phyloP scores from a whole-genome alignment of 64 coral and sea anemone species.

The Cladopsammia gracilis region DNA sequence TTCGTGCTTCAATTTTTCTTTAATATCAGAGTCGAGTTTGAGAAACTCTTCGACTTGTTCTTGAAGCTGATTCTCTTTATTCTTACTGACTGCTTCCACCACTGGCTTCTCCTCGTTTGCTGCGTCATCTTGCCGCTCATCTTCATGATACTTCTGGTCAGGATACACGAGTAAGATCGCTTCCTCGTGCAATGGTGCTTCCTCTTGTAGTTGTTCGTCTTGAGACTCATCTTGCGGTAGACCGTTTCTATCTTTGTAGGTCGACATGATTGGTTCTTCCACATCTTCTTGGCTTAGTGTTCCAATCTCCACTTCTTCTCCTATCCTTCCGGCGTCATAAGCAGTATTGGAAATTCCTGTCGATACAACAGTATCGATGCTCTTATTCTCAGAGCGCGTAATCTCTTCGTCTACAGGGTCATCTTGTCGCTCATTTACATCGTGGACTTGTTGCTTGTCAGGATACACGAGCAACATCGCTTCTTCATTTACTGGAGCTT shows the following conservation, averaged over 20 bases:
- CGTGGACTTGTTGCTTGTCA: background rate
- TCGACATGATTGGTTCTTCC: no score
- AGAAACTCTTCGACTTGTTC: slow-evolving; percentile 31
- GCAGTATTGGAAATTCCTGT: background rate
- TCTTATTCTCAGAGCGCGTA: background rate
- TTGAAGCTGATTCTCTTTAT: background rate
- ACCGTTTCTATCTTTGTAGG: background rate
- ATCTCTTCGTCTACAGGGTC: background rate
- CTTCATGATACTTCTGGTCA: background rate
- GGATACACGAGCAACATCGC: background rate
- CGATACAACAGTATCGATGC: background rate
- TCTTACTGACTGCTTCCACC: background rate
- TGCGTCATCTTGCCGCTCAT: background rate
- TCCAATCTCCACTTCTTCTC: no score
- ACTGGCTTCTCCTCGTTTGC: background rate
- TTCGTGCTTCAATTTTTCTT: background rate
- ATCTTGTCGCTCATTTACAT: background rate
- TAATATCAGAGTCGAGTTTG: background rate
- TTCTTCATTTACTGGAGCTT: background rate
- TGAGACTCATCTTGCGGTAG: background rate
- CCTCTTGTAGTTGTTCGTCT: background rate
- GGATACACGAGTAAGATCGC: background rate
- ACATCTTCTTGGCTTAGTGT: no score
- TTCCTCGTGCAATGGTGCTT: background rate
- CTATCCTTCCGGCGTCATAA: no score